A percentile compares a stretch with the other conserved stretches of the same genome.
These are phyloP conservation scores for Ascaphus truei DNA, from an alignment of 2,113 vertebrate genomes.

Conservation along the genomic window DNA sequence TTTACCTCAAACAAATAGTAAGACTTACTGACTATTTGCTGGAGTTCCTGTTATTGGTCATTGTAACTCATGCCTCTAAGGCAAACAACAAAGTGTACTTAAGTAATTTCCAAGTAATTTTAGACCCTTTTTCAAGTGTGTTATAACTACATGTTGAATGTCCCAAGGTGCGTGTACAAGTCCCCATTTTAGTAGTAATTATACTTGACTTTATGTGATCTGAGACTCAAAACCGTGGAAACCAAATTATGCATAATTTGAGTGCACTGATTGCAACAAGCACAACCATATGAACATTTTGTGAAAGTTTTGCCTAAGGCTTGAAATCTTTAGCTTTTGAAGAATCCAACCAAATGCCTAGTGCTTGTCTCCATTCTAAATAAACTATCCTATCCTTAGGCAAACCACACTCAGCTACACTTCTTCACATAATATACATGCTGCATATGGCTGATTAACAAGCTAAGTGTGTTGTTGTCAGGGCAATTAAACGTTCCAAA, in stretches of 20 bases:
- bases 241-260: conserved; percentile 62
- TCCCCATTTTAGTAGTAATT: conserved; percentile 60
- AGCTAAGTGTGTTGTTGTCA: conserved; percentile 46
- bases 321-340: conserved; percentile 52
- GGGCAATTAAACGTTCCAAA: conserved; percentile 52
- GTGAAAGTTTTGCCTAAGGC: conserved; percentile 56
- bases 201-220: conserved; percentile 58
- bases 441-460: conserved; percentile 46
- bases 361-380: conserved; percentile 52
- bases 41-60: conserved; percentile 49
- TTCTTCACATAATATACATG: conserved; percentile 48
- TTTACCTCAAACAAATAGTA: conserved; percentile 33
- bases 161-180: conserved; percentile 48
- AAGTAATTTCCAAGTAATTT: conserved; percentile 48
- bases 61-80: conserved; percentile 45
- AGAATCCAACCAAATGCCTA: conserved; percentile 53
- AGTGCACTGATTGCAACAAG: conserved; percentile 60
- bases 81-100: conserved; percentile 40
- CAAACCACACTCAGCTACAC: conserved; percentile 48
- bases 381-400: conserved; percentile 54
- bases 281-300: conserved; percentile 54
- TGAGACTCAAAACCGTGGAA: conserved; percentile 54
- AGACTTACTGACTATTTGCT: conserved; percentile 43
- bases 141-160: conserved; percentile 34
- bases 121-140: conserved; percentile 44